Evolutionary conservation across 2,113 vertebrate genomes (phyloP).

Genomic region (Numenius arquata): DNA sequence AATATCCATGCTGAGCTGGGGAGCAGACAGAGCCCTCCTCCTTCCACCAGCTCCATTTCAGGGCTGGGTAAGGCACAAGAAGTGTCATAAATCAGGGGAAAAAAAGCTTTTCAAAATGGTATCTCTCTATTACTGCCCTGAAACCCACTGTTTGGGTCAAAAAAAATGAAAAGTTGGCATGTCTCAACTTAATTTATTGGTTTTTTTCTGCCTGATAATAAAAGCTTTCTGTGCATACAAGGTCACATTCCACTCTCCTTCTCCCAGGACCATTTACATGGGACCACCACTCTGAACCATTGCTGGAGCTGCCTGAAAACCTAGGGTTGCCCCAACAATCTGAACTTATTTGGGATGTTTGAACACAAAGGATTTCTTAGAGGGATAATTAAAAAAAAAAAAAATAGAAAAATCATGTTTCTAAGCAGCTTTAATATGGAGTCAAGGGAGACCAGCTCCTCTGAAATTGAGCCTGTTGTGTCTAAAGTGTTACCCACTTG

Average conservation of each 20-base stretch:
- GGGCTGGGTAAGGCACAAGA: accelerated
- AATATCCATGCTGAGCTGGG: neutral
- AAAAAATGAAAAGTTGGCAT: neutral
- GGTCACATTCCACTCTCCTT: neutral
- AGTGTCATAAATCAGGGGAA: accelerated
- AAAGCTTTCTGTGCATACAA: neutral
- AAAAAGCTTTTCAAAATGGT: accelerated
- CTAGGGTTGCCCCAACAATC: neutral
- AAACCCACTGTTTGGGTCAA: neutral
- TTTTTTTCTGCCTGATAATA: neutral
- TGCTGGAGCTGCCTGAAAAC: neutral
- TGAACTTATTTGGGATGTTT: neutral
- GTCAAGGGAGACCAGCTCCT: neutral
- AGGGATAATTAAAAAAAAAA: too few species aligned
- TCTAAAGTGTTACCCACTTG: slow-evolving; percentile 50
- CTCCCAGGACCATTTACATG: neutral
- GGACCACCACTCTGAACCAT: neutral
- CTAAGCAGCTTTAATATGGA: neutral
- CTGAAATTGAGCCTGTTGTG: neutral
- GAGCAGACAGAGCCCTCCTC: neutral
- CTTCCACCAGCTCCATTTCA: accelerated
- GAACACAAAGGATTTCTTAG: neutral
- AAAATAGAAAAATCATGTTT: neutral
- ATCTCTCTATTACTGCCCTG: neutral
- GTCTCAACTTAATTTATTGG: neutral